These are phyloP conservation scores for Aricia agestis DNA, from an alignment of 1,140 invertebrate genomes.

Conservation along the genomic window DNA sequence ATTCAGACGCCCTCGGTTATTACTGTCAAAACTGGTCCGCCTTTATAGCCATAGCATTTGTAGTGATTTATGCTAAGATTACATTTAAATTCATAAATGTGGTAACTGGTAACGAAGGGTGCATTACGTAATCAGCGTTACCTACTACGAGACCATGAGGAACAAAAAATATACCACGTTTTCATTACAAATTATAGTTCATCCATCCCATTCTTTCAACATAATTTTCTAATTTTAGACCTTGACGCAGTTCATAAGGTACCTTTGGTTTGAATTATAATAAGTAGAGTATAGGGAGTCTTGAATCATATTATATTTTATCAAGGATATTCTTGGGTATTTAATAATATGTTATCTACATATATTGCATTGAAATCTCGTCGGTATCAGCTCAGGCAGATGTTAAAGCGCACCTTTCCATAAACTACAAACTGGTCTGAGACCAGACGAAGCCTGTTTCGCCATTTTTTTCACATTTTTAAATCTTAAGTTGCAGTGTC, in stretches of 20 bases:
- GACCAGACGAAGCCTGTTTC: neutral
- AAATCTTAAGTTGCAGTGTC: neutral
- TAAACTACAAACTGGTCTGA: neutral
- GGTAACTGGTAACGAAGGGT: neutral
- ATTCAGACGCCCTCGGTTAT: neutral
- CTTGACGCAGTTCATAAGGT: neutral
- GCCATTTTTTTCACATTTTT: neutral
- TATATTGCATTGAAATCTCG: neutral
- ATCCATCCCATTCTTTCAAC: neutral
- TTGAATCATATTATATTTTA: too few species aligned
- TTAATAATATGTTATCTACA: too few species aligned
- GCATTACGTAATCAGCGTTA: neutral
- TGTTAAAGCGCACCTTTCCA: conserved; percentile 2
- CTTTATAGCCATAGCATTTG: neutral
- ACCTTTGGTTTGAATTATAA: neutral
- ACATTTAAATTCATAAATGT: conserved; percentile 9
- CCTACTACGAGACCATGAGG: neutral
- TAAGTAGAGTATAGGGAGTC: too few species aligned
- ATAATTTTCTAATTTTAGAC: neutral
- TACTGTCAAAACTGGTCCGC: neutral
- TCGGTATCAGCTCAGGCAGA: neutral
- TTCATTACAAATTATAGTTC: neutral
- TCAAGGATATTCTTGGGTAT: too few species aligned
- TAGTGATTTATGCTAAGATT: neutral
- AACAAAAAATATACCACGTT: neutral